phyloP scores from a whole-genome alignment of 2,888 invertebrate genomes.

The Erynnis tages region DNA sequence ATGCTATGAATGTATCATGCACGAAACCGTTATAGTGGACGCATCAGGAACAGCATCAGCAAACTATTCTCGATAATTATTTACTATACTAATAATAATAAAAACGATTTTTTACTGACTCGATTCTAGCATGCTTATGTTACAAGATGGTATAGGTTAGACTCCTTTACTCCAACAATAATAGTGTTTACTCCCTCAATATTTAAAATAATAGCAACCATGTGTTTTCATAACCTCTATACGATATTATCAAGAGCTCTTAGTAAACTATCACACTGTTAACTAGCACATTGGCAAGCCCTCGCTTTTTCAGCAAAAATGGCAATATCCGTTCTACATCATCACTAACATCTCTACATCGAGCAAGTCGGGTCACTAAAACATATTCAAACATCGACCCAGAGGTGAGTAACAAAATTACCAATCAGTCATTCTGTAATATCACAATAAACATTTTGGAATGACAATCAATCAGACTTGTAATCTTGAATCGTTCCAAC shows the following conservation, averaged over 20 bases:
- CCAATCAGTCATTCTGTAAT: not conserved
- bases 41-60: too few species aligned
- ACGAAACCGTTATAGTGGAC: too few species aligned
- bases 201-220: constrained; percentile 61
- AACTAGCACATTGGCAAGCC: constrained; percentile 64
- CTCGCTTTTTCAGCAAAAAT: constrained; percentile 59
- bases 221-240: constrained; percentile 51
- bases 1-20: too few species aligned
- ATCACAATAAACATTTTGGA: constrained; percentile 48
- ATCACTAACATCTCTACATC: constrained; percentile 16
- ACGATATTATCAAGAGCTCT: constrained; percentile 64
- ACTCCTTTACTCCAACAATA: constrained; percentile 45
- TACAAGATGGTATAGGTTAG: too few species aligned
- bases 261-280: constrained; percentile 66
- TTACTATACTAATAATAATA: too few species aligned
- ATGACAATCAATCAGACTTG: constrained; percentile 69
- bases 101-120: too few species aligned
- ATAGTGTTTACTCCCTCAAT: constrained; percentile 46
- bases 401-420: not conserved
- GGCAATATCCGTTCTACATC: constrained; percentile 51
- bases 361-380: not conserved
- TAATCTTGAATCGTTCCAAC: constrained; percentile 38
- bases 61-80: too few species aligned
- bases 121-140: too few species aligned
- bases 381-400: constrained; percentile 4